Conservation (phyloP, 2,888 invertebrate species). For the Tiphia femorata region DNA sequence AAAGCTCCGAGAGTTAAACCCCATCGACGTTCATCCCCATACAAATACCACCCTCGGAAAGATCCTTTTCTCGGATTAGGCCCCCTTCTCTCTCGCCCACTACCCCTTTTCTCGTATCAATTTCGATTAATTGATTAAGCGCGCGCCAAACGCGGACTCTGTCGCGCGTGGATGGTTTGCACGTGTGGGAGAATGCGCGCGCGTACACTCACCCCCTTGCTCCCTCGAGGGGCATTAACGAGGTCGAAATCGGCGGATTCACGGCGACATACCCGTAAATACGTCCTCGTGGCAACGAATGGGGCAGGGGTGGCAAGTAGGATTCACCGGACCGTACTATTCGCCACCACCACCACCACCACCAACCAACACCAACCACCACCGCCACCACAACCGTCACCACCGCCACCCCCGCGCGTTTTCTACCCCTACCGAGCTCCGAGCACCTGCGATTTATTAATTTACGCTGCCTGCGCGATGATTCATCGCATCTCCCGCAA, state of each 20-base stretch:
- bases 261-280: constrained; percentile 22
- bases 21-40: no score
- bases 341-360: no score
- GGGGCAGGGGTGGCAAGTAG: constrained; percentile 3
- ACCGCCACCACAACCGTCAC: no score
- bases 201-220: neutral
- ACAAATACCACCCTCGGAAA: no score
- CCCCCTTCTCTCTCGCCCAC: no score
- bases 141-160: neutral
- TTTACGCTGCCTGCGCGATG: constrained; percentile 36
- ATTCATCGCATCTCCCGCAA: constrained; percentile 30
- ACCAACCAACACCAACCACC: no score
- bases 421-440: constrained; percentile 17
- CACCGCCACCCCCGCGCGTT: no score
- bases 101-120: no score
- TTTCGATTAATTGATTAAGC: constrained; percentile 1
- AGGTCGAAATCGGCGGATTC: constrained; percentile 37
- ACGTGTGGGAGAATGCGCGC: neutral
- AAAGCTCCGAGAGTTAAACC: no score
- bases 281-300: neutral
- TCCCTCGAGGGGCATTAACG: constrained; percentile 15
- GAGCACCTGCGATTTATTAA: constrained; percentile 30
- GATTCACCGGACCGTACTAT: constrained; percentile 1
- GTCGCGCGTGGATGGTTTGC: neutral
- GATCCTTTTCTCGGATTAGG: no score